Percentiles rank a stretch among this genome's conserved stretches.
Evolutionary conservation across 92 coral and sea anemone species (phyloP).

Genomic region (Porites rus): DNA sequence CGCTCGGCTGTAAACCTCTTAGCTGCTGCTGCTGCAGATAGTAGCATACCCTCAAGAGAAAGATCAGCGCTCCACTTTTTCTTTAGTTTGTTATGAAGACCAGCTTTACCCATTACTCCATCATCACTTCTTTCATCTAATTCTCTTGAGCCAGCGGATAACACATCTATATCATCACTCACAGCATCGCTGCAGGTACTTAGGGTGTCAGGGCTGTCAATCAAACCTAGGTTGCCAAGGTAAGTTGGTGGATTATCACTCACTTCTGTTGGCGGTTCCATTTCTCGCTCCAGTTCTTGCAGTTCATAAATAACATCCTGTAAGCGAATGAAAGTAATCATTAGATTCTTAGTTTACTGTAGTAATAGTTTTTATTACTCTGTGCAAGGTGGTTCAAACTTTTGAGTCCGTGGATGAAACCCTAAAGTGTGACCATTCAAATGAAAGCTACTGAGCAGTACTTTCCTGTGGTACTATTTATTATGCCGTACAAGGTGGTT

Average conservation of each 20-base stretch:
- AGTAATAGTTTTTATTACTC: too few relatives aligned
- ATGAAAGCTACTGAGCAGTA: too few relatives aligned
- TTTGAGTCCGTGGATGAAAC: too few relatives aligned
- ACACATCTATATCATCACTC: constrained; percentile 13
- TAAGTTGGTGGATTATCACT: constrained; percentile 59
- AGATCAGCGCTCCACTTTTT: constrained; percentile 55
- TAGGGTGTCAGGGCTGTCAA: constrained; percentile 77
- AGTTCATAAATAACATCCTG: constrained; percentile 61
- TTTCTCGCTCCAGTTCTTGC: constrained; percentile 70
- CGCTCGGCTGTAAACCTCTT: constrained; percentile 72
- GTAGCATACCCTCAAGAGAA: constrained; percentile 74
- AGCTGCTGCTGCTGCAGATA: constrained; percentile 86
- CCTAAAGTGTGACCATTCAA: too few relatives aligned
- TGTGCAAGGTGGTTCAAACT: too few relatives aligned
- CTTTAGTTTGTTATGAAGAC: constrained; percentile 5
- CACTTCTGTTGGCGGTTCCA: constrained; percentile 49
- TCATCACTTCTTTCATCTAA: constrained; percentile 48
- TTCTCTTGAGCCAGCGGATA: neutral
- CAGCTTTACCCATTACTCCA: neutral
- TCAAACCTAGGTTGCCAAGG: constrained; percentile 48
- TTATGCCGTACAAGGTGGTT: neutral
- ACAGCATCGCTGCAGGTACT: constrained; percentile 71
- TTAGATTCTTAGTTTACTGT: neutral
- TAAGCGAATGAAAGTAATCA: neutral
- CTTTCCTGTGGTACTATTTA: too few relatives aligned